A percentile compares a stretch with the other conserved stretches of the same genome.
phyloP scores from a whole-genome alignment of 2,797 vertebrate species.

The Phalloptychus januarius region DNA sequence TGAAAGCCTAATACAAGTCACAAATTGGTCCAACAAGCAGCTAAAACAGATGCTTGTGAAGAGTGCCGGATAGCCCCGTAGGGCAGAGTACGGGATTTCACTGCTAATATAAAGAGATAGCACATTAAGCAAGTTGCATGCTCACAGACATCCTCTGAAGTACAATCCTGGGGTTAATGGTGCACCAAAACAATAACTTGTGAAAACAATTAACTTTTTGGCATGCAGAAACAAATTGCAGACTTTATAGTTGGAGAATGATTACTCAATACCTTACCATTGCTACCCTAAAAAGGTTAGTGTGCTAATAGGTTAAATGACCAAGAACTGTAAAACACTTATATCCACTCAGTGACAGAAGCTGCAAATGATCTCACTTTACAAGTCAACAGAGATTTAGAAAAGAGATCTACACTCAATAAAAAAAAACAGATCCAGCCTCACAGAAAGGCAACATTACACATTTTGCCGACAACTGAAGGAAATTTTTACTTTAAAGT shows the following conservation, averaged over 20 bases:
- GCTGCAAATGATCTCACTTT: background rate
- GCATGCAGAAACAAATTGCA: background rate
- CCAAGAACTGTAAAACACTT: background rate
- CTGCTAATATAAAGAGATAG: constrained; percentile 41
- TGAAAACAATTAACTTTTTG: background rate
- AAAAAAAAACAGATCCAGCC: background rate
- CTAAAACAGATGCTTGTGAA: constrained; percentile 67
- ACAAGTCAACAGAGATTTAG: background rate
- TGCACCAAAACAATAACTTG: background rate
- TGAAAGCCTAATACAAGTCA: constrained; percentile 74
- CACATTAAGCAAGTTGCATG: constrained; percentile 28
- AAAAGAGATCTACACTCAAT: background rate
- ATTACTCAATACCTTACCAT: background rate
- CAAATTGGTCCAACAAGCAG: constrained; percentile 74
- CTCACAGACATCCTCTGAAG: constrained; percentile 12
- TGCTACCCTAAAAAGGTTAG: background rate
- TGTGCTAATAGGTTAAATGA: background rate
- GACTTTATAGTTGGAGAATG: background rate
- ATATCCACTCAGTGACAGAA: constrained; percentile 12
- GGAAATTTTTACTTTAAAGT: constrained; percentile 4
- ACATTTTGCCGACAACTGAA: background rate
- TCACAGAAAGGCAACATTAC: background rate
- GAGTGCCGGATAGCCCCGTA: constrained; percentile 25
- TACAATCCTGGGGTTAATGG: background rate
- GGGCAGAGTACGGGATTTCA: constrained; percentile 21